These are phyloP conservation scores for Sander vitreus DNA, from an alignment of 2,113 vertebrate genomes.

Conservation along the genomic window DNA sequence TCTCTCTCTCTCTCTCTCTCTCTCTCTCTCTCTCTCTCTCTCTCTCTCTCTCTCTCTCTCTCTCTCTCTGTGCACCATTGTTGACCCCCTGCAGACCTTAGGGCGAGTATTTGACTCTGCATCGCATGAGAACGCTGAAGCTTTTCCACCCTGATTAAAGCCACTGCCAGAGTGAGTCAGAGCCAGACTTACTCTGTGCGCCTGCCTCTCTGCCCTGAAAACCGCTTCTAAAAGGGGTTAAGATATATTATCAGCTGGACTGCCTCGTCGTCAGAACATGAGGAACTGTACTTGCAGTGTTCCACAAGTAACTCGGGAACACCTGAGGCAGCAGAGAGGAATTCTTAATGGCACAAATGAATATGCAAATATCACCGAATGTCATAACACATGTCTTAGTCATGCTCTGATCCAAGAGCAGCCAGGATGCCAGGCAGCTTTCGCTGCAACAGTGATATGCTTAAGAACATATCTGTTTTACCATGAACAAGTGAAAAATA, in stretches of 20 bases:
- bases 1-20: neutral
- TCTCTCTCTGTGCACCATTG: slow-evolving; percentile 34
- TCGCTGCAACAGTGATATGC: slow-evolving; percentile 37
- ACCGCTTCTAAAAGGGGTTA: slow-evolving; percentile 56
- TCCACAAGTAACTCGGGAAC: slow-evolving; percentile 37
- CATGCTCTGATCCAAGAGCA: slow-evolving; percentile 63
- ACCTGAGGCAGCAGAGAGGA: slow-evolving; percentile 70
- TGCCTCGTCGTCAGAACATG: slow-evolving; percentile 58
- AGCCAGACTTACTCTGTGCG: slow-evolving; percentile 54
- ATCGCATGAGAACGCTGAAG: slow-evolving; percentile 67
- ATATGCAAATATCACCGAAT: slow-evolving; percentile 80
- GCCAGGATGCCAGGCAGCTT: slow-evolving; percentile 48
- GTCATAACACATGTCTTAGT: slow-evolving; percentile 78
- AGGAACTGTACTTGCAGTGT: slow-evolving; percentile 44
- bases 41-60: neutral
- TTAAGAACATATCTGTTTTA: slow-evolving; percentile 38
- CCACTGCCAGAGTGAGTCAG: slow-evolving; percentile 75
- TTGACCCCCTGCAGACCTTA: slow-evolving; percentile 70
- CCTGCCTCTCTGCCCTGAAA: slow-evolving; percentile 50
- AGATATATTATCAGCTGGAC: slow-evolving; percentile 55
- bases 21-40: neutral
- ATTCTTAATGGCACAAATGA: slow-evolving; percentile 80
- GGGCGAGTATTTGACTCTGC: slow-evolving; percentile 70
- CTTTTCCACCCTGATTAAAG: slow-evolving; percentile 76
- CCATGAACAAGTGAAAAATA: slow-evolving; percentile 34